These are phyloP conservation scores for Cheilosia scutellata DNA, from an alignment of 2,888 invertebrate species.

Conservation along the genomic window DNA sequence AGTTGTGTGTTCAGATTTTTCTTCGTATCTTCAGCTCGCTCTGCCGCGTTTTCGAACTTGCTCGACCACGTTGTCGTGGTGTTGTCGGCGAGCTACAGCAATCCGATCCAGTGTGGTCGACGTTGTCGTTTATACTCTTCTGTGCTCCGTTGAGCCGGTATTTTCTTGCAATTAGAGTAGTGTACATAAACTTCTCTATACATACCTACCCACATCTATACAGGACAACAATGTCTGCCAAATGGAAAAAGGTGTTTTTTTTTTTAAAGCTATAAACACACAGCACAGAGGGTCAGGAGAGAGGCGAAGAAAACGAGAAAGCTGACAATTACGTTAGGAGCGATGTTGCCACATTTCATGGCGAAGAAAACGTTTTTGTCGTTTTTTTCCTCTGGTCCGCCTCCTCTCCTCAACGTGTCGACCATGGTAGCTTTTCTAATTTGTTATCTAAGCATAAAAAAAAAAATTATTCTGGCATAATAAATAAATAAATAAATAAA, in stretches of 20 bases:
- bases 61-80: constrained; percentile 38
- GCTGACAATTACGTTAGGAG: constrained; percentile 49
- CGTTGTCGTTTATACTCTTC: constrained; percentile 27
- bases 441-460: constrained; percentile 49
- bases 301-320: constrained; percentile 49
- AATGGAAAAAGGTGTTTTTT: constrained; percentile 39
- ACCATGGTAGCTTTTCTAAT: constrained; percentile 27
- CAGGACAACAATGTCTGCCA: constrained; percentile 19
- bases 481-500: constrained; percentile 59
- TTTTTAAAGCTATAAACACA: constrained; percentile 39
- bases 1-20: constrained; percentile 43
- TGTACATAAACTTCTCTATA: not conserved
- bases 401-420: constrained; percentile 2
- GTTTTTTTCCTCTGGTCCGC: constrained; percentile 3
- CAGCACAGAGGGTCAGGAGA: not conserved
- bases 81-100: constrained; percentile 27
- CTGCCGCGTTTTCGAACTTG: not conserved
- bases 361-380: constrained; percentile 1
- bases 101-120: constrained; percentile 41
- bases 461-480: constrained; percentile 14
- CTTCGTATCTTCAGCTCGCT: constrained; percentile 16
- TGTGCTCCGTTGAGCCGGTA: constrained; percentile 46
- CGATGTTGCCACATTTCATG: constrained; percentile 50
- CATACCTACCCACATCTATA: not conserved
- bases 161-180: constrained; percentile 56